A percentile compares a stretch with the other conserved stretches of the same genome.
These are phyloP conservation scores for Ostrea denselamellosa DNA, from an alignment of 1,140 invertebrate species.

Conservation along the genomic window DNA sequence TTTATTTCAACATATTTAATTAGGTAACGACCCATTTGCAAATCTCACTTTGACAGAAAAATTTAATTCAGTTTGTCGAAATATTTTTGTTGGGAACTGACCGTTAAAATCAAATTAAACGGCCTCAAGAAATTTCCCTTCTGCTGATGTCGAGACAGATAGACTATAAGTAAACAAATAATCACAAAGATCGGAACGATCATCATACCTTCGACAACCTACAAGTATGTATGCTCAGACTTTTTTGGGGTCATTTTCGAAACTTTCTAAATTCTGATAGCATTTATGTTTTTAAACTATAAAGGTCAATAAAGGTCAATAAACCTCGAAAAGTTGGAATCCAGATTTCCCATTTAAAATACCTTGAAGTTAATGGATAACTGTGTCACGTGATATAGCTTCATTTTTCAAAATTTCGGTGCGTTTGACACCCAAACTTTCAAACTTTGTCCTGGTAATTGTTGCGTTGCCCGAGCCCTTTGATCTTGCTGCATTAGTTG, in stretches of 20 bases:
- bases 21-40: background rate
- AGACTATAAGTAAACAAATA: constrained; percentile 1
- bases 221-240: background rate
- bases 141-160: constrained; percentile 3
- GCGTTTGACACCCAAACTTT: background rate
- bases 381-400: background rate
- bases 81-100: background rate
- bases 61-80: background rate
- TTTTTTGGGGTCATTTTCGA: background rate
- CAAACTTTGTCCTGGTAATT: background rate
- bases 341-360: too few species aligned
- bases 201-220: background rate
- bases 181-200: background rate
- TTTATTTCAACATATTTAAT: constrained; percentile 22
- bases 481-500: background rate
- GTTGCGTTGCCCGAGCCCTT: background rate
- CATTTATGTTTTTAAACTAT: too few species aligned
- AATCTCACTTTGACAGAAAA: background rate
- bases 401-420: background rate
- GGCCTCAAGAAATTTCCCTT: background rate
- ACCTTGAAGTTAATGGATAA: background rate
- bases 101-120: background rate
- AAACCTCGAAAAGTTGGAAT: too few species aligned
- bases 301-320: too few species aligned
- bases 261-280: too few species aligned